Evolutionary conservation across 2,113 vertebrate species (phyloP).

Genomic region (Hemichromis elongatus): DNA sequence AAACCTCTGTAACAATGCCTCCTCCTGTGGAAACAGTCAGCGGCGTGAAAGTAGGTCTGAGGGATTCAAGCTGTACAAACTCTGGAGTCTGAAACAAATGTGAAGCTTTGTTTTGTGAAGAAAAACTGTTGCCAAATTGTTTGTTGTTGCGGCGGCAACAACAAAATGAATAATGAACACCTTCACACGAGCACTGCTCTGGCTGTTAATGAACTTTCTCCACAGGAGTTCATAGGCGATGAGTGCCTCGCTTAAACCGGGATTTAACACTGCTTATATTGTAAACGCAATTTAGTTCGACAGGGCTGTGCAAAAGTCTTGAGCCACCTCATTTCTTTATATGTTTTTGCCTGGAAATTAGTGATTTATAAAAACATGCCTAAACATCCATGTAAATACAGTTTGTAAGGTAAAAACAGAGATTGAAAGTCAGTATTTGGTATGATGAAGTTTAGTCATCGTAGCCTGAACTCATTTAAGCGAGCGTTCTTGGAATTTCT

Average conservation of each 20-base stretch:
- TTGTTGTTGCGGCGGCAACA: not conserved
- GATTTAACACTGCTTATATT: not conserved
- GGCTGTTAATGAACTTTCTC: not conserved
- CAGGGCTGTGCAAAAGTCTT: accelerated
- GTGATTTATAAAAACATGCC: not conserved
- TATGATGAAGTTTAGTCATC: accelerated
- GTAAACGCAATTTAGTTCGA: not conserved
- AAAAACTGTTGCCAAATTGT: not conserved
- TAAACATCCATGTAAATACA: not conserved
- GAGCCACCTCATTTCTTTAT: not conserved
- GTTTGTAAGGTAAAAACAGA: not conserved
- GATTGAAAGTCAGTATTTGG: not conserved
- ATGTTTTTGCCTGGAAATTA: not conserved
- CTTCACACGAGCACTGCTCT: not conserved
- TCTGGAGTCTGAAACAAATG: not conserved
- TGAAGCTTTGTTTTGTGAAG: not conserved
- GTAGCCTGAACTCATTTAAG: not conserved
- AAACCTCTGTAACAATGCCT: not conserved
- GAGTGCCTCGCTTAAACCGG: not conserved
- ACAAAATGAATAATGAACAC: not conserved
- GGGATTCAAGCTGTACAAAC: not conserved
- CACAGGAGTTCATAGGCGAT: not conserved
- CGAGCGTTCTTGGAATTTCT: not conserved
- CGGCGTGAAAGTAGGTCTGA: not conserved
- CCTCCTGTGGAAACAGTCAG: not conserved